Base-by-base conservation (phyloP, 2,113 vertebrate species). In the Irena cyanogastra region DNA sequence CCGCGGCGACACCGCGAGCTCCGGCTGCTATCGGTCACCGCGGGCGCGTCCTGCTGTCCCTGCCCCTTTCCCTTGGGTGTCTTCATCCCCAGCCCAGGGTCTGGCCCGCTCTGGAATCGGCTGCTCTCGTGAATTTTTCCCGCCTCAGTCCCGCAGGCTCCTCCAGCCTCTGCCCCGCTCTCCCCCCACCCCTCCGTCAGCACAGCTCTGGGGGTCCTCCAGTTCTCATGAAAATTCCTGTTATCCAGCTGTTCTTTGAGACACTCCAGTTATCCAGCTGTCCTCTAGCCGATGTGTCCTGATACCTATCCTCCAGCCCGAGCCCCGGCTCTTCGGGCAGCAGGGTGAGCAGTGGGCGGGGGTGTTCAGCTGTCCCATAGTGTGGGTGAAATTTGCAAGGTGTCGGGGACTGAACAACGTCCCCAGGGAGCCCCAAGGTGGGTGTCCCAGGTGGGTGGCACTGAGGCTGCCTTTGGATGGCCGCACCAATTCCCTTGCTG, bases 361-460 rank as follows among this genome's bases (percentile, higher is more conserved):
- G 11, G 13, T 7, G 1, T 42, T 41, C 4, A 1, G 7, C 35
- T 31, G 24, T 39, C 31, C 74, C 2, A 0, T 2, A 10, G 7
- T 2, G 7, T 6, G 16, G 53, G 20, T 53, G 53, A 20, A 30
- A 53, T 53, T 41, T 14, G 2, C 0, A 2, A 47, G 42, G 11
- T 17, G 20, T 30, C 41, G 20, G 45, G 24, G 42, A 4, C 24
- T 11, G 30, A 37, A 9, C 44, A 7, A 50, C 5, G 16, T 37
- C 53, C 33, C 33, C 39, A 13, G 4, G 24, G 35, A 75, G 7
- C 26, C 18, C 15, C 8, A 4, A 2, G 13, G 8, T 9, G 7
- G 13, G 18, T 49, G 76, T 15, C 17, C 53, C 15, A 1, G 35
- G 7, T n/a, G 23, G 15, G 69, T 31, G 57, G 12, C 22, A 23